A percentile compares a stretch with the other conserved stretches of the same genome.
Evolutionary conservation across 2,797 vertebrate genomes (phyloP).

Genomic region (Neosalanx taihuensis): DNA sequence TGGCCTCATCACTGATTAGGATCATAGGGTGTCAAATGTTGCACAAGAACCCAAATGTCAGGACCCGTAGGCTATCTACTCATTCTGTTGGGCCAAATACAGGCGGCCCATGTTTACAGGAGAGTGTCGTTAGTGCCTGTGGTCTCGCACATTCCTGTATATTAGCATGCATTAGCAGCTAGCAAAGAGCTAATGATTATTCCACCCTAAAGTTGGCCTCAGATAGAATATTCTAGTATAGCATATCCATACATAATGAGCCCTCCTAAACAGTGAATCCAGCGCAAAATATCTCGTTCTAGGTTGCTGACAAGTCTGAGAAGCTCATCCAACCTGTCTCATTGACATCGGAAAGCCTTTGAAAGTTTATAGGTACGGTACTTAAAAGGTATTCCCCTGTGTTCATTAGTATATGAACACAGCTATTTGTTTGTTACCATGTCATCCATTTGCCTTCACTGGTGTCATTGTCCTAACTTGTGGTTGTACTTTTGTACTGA

Average conservation of each 20-base stretch:
- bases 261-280: conserved; percentile 10
- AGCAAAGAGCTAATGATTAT: neutral
- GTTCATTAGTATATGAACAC: too few relatives aligned
- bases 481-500: neutral
- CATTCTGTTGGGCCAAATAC: conserved; percentile 33
- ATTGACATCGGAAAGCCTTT: conserved; percentile 15
- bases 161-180: conserved; percentile 30
- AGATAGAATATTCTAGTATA: conserved; percentile 7
- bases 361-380: conserved; percentile 13
- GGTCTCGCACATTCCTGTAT: neutral
- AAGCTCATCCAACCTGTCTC: conserved; percentile 14
- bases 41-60: conserved; percentile 23
- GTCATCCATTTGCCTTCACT: too few relatives aligned
- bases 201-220: neutral
- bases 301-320: conserved; percentile 25
- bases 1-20: conserved; percentile 53
- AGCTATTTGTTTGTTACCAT: too few relatives aligned
- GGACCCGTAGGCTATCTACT: conserved; percentile 24
- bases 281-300: conserved; percentile 8
- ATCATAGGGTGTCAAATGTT: conserved; percentile 35
- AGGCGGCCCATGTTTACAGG: conserved; percentile 22
- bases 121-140: conserved; percentile 24
- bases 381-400: neutral
- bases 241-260: conserved; percentile 7
- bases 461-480: neutral